Conservation (phyloP, 1,140 invertebrate genomes). For the Camponotus pennsylvanicus region DNA sequence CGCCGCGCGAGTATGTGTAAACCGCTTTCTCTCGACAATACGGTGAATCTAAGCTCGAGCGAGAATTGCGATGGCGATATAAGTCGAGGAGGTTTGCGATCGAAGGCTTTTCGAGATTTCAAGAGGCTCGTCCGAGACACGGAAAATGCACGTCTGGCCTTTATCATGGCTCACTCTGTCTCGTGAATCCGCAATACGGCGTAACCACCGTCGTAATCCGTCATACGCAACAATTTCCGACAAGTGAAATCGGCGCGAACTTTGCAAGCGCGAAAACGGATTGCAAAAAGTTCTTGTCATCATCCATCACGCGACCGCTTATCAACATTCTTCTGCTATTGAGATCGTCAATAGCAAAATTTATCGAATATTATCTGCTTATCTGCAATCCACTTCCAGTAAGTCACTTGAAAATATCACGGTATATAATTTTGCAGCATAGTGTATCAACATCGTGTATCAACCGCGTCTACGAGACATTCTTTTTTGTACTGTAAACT, state of each 20-base stretch:
- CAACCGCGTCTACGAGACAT: background rate
- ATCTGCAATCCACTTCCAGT: background rate
- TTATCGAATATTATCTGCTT: background rate
- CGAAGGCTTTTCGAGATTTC: constrained; percentile 39
- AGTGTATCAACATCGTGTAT: background rate
- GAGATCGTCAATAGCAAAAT: background rate
- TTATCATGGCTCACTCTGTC: background rate
- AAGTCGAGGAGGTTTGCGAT: constrained; percentile 10
- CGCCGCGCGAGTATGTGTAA: constrained; percentile 30
- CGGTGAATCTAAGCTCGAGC: background rate
- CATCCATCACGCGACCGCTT: constrained; percentile 22
- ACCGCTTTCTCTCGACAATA: constrained; percentile 40
- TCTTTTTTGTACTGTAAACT: constrained; percentile 32
- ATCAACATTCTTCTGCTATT: background rate
- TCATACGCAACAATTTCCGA: background rate
- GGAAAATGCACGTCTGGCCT: constrained; percentile 9
- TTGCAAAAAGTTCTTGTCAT: background rate
- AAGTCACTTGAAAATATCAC: background rate
- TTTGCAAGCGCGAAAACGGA: background rate
- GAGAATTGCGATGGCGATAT: constrained; percentile 11
- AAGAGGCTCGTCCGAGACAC: background rate
- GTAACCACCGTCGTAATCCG: background rate
- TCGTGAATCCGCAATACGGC: background rate
- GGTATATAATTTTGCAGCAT: background rate
- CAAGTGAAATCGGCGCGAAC: background rate